These are phyloP conservation scores for Diorhabda elongata DNA, from an alignment of 1,140 invertebrate genomes.

Conservation along the genomic window DNA sequence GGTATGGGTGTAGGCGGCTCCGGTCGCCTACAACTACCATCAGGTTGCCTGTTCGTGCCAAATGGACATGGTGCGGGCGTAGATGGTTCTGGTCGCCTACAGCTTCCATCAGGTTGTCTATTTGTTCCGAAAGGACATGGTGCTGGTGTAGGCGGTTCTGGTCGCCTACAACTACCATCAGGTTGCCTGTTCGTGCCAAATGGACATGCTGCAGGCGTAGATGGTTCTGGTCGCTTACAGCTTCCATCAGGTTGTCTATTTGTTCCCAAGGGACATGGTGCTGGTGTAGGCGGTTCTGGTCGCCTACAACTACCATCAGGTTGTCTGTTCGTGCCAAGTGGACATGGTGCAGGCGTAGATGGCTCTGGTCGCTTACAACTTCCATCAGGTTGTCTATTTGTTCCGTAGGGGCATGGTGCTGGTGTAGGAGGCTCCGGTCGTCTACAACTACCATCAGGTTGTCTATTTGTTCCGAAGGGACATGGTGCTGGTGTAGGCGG, in stretches of 20 bases:
- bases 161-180: not conserved
- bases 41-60: not conserved
- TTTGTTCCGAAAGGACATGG: not conserved
- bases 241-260: not conserved
- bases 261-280: not conserved
- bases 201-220: not conserved
- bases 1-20: conserved; percentile 5
- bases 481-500: conserved; percentile 20
- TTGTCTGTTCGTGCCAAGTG: conserved; percentile 19
- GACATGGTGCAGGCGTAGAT: not conserved
- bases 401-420: conserved; percentile 9
- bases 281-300: conserved; percentile 5
- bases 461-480: conserved; percentile 8
- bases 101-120: conserved; percentile 10
- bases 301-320: conserved; percentile 21
- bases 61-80: conserved; percentile 5
- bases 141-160: not conserved
- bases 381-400: not conserved
- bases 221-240: not conserved
- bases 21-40: conserved; percentile 1
- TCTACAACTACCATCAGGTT: not conserved
- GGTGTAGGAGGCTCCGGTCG: not conserved
- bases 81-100: conserved; percentile 3
- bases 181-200: not conserved
- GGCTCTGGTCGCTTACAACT: conserved; percentile 3